Base-by-base conservation (phyloP, 2,797 vertebrate genomes). In the Pangasius krempfi region DNA sequence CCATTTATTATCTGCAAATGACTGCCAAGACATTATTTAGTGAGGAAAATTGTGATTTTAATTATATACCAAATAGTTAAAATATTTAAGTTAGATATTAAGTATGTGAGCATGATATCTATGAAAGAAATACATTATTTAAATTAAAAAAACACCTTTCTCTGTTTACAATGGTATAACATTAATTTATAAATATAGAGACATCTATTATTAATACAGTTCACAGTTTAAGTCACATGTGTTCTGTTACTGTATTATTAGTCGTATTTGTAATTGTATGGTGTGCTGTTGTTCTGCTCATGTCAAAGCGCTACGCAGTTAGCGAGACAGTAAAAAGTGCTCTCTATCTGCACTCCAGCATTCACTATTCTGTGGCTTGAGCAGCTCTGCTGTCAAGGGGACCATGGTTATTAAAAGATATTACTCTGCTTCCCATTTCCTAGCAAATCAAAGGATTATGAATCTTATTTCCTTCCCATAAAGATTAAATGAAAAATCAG, bases 401-500 rank as follows among this genome's bases (percentile, higher is more conserved):
- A 92, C 93, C 94, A 93, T 92, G 94, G 93, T 96, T 95, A 96
- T 96, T 96, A 96, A 96, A 94, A 94, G 92, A 94, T 94, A 93
- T 93, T 94, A 94, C 92, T 95, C 94, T 89, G 91, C 94, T 93
- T 92, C 94, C 95, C 92, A 96, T 96, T 97, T 97, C 95, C 95
- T 94, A 92, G 79, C 91, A 95, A 95, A 96, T 96, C 94, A 96
- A 95, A 94, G 94, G 93, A 94, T 95, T 95, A 95, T 95, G 95
- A 96, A 95, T 95, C 95, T 95, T 95, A 96, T 96, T 96, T 97
- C 96, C 96, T 96, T 94, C 93, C 93, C 93, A 93, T 94, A 89
- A 92, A 94, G 95, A 96, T 95, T 94, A 94, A 96, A 96, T 96
- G 95, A 97, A 96, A 95, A 95, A 96, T 96, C 93, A 94, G 94